Base-by-base conservation (phyloP, 1,140 invertebrate genomes). In the Magallana ariakensis region DNA sequence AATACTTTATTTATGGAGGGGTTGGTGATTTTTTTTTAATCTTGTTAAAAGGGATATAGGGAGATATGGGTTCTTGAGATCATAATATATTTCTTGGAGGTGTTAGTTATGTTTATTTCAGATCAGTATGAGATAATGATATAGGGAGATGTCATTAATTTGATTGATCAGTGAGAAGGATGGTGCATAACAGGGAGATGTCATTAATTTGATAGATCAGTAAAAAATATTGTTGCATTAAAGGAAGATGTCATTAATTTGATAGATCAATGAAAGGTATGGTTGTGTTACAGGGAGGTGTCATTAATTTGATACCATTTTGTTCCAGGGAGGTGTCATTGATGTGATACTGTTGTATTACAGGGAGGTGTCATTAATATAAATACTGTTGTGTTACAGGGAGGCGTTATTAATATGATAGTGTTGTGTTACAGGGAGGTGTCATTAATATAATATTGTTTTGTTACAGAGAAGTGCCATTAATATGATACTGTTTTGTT, bases 401-500 rank as follows among this genome's bases (percentile, higher is more conserved):
- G 19, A 70, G 19, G 6, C 26, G 66, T 26, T 11, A 70, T 22
- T 70, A 70, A 19, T 66, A 19, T 62, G 11, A n/a, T n/a, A 19
- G n/a, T 66, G 4, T 66, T 8, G 13, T 60, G 11, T 60, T 0
- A 6, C 58, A 60, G 58, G 58, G 58, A 60, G 58, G 58, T 3
- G n/a, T 15, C n/a, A 3, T 4, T 15, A 16, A 6, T 60, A 4
- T 15, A 6, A 16, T 60, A 60, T 15, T 13, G 15, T 60, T 19
- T 9, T 70, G 3, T 70, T 33, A 70, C 22, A 10, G 58, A 13
- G 58, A 60, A 11, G 13, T 60, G 10, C 15, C 58, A 60, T 16
- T 60, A 26, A 6, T 70, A 22, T 1, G 33, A 33, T 33, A 33
- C 33, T 33, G 33, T 33, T 33, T 0, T 33, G 90, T 94, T 95